Evolutionary conservation across 2,888 invertebrate species (phyloP).

Genomic region (Cheilosia impressa): DNA sequence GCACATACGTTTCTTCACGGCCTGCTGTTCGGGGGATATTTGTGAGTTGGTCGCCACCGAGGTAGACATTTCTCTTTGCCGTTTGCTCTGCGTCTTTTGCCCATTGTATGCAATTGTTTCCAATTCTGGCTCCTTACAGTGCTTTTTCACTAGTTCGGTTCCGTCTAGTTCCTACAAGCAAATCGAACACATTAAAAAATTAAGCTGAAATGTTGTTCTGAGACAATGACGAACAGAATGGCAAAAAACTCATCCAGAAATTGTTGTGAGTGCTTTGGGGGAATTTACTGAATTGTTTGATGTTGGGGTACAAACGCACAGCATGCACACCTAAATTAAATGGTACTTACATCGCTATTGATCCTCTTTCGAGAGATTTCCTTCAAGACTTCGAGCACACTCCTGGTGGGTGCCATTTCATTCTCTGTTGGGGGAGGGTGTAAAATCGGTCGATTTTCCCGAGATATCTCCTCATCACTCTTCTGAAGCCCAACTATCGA

Average conservation of each 20-base stretch:
- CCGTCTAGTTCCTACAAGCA: slow-evolving; percentile 79
- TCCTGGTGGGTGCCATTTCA: slow-evolving; percentile 83
- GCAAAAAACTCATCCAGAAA: background rate
- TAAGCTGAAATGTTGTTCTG: background rate
- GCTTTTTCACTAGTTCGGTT: slow-evolving; percentile 79
- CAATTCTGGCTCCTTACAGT: slow-evolving; percentile 79
- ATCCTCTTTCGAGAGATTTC: slow-evolving; percentile 86
- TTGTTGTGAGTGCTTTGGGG: too few relatives aligned
- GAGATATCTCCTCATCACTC: slow-evolving; percentile 79
- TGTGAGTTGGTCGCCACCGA: slow-evolving; percentile 45
- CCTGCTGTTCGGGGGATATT: slow-evolving; percentile 80
- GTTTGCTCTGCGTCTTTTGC: slow-evolving; percentile 76
- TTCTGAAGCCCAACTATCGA: slow-evolving; percentile 80
- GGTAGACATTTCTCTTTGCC: slow-evolving; percentile 78
- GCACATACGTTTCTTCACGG: slow-evolving; percentile 80
- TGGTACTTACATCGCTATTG: slow-evolving; percentile 80
- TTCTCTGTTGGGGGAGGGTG: slow-evolving; percentile 81
- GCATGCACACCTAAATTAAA: background rate
- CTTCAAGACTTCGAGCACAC: slow-evolving; percentile 85
- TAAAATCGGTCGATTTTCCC: slow-evolving; percentile 81
- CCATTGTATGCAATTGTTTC: slow-evolving; percentile 48
- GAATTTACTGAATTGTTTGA: too few relatives aligned
- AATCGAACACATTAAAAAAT: slow-evolving; percentile 3
- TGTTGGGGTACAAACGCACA: background rate
- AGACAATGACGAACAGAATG: background rate